Percentiles rank a stretch among this genome's conserved stretches.
Conservation (phyloP, 2,797 vertebrate genomes). For the Periparus ater region DNA sequence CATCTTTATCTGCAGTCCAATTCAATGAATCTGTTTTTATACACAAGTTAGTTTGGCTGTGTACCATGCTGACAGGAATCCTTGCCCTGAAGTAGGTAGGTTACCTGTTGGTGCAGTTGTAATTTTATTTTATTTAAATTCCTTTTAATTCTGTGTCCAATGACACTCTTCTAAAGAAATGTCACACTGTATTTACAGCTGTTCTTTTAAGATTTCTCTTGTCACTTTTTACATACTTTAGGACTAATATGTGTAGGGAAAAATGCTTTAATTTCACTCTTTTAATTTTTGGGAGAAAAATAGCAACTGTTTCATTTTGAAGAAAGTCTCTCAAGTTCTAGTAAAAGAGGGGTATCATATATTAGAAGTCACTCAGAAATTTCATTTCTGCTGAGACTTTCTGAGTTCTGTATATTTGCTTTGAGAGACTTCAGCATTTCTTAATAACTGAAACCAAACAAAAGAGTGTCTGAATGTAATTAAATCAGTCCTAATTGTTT, state of each 20-base stretch:
- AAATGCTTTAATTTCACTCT: neutral
- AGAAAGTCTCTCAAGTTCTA: neutral
- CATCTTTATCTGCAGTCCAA: neutral
- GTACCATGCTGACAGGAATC: neutral
- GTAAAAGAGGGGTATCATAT: neutral
- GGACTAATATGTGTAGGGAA: neutral
- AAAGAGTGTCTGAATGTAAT: neutral
- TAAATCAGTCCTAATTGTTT: slow-evolving; percentile 29
- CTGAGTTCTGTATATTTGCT: neutral
- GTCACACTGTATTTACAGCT: neutral
- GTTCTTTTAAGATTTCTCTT: neutral
- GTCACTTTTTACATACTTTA: neutral
- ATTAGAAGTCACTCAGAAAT: neutral
- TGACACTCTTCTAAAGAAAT: neutral
- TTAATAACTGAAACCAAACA: slow-evolving; percentile 41
- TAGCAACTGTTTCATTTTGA: neutral
- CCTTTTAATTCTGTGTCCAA: neutral
- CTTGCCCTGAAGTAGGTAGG: neutral
- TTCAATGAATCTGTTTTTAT: neutral
- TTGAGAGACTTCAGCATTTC: neutral
- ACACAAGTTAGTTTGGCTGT: neutral
- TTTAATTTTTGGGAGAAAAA: neutral
- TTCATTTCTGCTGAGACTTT: neutral
- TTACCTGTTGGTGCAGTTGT: neutral
- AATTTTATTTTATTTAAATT: neutral